Percentiles rank a stretch among this genome's conserved stretches.
Evolutionary conservation across 2,113 vertebrate species (phyloP).

Genomic region (Sinocyclocheilus rhinocerous): DNA sequence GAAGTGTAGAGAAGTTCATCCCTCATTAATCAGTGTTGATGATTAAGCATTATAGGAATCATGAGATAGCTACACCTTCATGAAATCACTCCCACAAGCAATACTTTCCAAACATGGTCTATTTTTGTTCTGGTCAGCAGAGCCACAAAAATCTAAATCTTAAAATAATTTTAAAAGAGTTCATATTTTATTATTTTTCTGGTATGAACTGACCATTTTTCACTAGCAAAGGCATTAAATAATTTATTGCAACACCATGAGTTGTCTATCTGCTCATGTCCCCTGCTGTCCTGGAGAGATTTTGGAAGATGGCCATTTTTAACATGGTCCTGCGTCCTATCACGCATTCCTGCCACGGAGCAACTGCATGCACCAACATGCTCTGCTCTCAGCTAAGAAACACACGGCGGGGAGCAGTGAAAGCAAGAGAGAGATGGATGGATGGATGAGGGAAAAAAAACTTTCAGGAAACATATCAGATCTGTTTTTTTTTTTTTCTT

Average conservation of each 20-base stretch:
- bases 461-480: neutral
- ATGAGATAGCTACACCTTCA: neutral
- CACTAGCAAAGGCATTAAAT: neutral
- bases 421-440: slow-evolving; percentile 32
- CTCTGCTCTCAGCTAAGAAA: slow-evolving; percentile 46
- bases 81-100: neutral
- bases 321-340: slow-evolving; percentile 45
- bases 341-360: slow-evolving; percentile 50
- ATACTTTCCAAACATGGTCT: neutral
- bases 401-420: slow-evolving; percentile 31
- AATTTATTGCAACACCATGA: neutral
- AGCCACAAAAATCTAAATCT: too few relatives aligned
- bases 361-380: slow-evolving; percentile 47
- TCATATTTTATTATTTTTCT: too few relatives aligned
- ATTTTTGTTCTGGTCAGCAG: neutral
- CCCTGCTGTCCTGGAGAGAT: slow-evolving; percentile 40
- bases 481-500: neutral
- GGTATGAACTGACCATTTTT: too few relatives aligned
- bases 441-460: slow-evolving; percentile 8
- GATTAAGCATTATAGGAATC: neutral
- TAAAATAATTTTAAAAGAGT: neutral
- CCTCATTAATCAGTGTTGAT: neutral
- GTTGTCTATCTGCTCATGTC: neutral
- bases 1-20: neutral
- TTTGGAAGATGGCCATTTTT: slow-evolving; percentile 42